These are phyloP conservation scores for Pollenia amentaria DNA, from an alignment of 2,888 invertebrate genomes.

Conservation along the genomic window DNA sequence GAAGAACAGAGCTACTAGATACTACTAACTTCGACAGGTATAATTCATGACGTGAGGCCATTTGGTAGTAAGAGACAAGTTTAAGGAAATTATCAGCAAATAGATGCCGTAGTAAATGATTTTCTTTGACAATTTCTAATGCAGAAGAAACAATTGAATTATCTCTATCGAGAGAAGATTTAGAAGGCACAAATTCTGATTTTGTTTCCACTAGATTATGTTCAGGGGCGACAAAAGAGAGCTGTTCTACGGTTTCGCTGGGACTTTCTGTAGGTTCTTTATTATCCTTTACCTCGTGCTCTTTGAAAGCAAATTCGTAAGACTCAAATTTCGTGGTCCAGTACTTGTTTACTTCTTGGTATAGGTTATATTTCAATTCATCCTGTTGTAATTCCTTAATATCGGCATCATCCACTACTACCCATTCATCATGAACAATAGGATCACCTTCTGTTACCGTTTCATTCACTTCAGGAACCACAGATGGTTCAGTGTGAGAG, in stretches of 20 bases:
- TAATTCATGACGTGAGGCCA: constrained; percentile 43
- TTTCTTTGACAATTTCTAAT: constrained; percentile 1
- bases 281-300: constrained; percentile 30
- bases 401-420: constrained; percentile 46
- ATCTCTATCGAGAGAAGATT: background rate
- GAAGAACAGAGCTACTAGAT: background rate
- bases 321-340: constrained; percentile 65
- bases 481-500: constrained; percentile 43
- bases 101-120: constrained; percentile 37
- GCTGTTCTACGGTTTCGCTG: constrained; percentile 1
- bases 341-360: constrained; percentile 66
- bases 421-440: constrained; percentile 38
- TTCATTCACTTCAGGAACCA: constrained; percentile 34
- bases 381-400: constrained; percentile 50
- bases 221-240: background rate
- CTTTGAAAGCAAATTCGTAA: constrained; percentile 61
- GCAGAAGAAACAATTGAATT: background rate
- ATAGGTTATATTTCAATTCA: constrained; percentile 56
- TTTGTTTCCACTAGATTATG: background rate
- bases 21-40: constrained; percentile 15
- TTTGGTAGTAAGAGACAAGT: constrained; percentile 59
- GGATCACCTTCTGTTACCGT: background rate
- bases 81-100: constrained; percentile 57
- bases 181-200: constrained; percentile 9
- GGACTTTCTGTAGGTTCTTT: background rate